Evolutionary conservation across 2,797 vertebrate species (phyloP).

Genomic region (Urocyon cinereoargenteus): DNA sequence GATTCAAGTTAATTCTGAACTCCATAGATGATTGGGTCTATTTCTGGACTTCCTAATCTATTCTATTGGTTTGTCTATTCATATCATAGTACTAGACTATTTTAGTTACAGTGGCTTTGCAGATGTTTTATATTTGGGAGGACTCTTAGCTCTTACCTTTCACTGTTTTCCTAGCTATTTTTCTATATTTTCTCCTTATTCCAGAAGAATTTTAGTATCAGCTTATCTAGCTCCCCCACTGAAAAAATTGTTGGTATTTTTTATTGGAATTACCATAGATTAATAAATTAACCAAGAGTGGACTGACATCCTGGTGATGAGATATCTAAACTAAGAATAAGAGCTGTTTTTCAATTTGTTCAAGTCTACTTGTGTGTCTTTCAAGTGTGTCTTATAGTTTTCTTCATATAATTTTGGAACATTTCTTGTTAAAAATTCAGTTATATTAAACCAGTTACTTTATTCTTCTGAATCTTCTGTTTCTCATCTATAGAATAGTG

Average conservation of each 20-base stretch:
- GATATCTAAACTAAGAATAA: neutral
- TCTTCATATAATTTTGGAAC: neutral
- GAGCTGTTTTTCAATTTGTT: neutral
- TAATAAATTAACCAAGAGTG: neutral
- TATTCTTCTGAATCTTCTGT: neutral
- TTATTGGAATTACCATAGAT: neutral
- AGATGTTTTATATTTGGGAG: neutral
- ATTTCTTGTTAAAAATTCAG: conserved; percentile 14
- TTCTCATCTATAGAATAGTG: conserved; percentile 45
- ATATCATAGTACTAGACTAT: neutral
- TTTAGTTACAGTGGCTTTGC: neutral
- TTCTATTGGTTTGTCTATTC: neutral
- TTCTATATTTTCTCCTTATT: neutral
- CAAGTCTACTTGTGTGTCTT: neutral
- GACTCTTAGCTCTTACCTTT: neutral
- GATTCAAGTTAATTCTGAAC: neutral
- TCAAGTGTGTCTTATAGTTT: neutral
- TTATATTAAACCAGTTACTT: neutral
- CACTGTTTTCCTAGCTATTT: neutral
- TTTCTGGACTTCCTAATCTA: neutral
- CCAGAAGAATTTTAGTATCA: neutral
- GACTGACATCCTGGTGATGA: neutral
- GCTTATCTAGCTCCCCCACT: neutral
- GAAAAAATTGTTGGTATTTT: neutral
- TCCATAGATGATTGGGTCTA: neutral